phyloP scores from a whole-genome alignment of 2,113 vertebrate genomes.

The Bubo scandiacus region DNA sequence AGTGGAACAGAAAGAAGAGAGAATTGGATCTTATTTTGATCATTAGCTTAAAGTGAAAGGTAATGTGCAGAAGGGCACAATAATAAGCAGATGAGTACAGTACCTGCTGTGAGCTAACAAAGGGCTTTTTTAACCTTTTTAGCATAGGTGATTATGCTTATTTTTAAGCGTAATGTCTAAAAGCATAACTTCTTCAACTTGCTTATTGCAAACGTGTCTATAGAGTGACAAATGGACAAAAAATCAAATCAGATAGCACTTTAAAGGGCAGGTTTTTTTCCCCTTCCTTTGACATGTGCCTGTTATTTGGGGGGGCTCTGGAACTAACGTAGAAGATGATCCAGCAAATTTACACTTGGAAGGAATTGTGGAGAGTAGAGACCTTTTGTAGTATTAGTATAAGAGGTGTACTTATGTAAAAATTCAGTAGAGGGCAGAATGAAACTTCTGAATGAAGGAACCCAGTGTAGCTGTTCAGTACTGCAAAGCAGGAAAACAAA shows the following conservation, averaged over 20 bases:
- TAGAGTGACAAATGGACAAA: background rate
- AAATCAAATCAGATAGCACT: background rate
- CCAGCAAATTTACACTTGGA: background rate
- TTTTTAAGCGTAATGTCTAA: background rate
- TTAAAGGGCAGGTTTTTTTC: background rate
- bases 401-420: background rate
- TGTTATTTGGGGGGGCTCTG: background rate
- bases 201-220: background rate
- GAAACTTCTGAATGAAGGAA: background rate
- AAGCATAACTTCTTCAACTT: background rate
- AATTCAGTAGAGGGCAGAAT: slow-evolving; percentile 59
- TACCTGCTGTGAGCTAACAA: background rate
- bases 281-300: background rate
- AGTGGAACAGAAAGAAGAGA: background rate
- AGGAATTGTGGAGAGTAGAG: background rate
- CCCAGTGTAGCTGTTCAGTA: rapidly evolving
- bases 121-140: background rate
- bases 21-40: background rate
- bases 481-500: background rate
- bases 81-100: background rate
- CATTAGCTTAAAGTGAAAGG: background rate
- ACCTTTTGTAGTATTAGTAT: background rate
- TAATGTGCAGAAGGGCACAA: background rate
- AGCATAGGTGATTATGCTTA: background rate
- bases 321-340: background rate